Percentiles rank a stretch among this genome's conserved stretches.
Conservation (phyloP, 2,888 invertebrate genomes). For the Apoda limacodes region DNA sequence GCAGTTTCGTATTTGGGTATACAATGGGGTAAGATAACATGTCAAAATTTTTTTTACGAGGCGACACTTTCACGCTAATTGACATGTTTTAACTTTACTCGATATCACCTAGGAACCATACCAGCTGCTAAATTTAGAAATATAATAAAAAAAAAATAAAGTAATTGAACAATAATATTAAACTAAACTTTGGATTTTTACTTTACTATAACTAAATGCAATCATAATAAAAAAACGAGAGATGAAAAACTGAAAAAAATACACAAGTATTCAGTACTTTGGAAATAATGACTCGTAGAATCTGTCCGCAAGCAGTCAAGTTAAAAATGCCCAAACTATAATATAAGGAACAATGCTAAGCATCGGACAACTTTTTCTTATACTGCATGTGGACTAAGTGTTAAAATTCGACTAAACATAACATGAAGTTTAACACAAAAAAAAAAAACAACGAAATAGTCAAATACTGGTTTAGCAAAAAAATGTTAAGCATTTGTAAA, state of each 20-base stretch:
- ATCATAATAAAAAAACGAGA: slow-evolving; percentile 51
- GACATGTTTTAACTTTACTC: slow-evolving; percentile 67
- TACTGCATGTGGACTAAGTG: slow-evolving; percentile 49
- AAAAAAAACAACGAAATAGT: slow-evolving; percentile 58
- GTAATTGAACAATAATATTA: slow-evolving; percentile 35
- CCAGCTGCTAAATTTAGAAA: slow-evolving; percentile 69
- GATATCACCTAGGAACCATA: slow-evolving; percentile 70
- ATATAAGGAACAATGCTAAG: slow-evolving; percentile 25
- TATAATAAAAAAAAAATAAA: slow-evolving; percentile 38
- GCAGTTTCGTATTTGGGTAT: too few species aligned
- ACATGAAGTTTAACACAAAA: slow-evolving; percentile 61
- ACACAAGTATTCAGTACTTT: slow-evolving; percentile 60
- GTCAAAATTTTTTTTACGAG: slow-evolving; percentile 32
- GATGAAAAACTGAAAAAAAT: slow-evolving; percentile 52
- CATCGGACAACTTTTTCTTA: slow-evolving; percentile 35
- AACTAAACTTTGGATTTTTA: slow-evolving; percentile 69
- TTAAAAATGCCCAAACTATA: slow-evolving; percentile 44
- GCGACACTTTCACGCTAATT: slow-evolving; percentile 69
- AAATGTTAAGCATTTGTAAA: slow-evolving; percentile 67
- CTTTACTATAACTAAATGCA: slow-evolving; percentile 69
- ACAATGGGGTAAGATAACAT: slow-evolving; percentile 17
- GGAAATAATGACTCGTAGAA: slow-evolving; percentile 55
- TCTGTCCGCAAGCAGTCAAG: slow-evolving; percentile 51
- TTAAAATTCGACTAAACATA: slow-evolving; percentile 49
- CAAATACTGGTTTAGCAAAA: slow-evolving; percentile 70